Percentiles rank a stretch among this genome's conserved stretches.
phyloP scores from a whole-genome alignment of 2,888 invertebrate species.

The Clostera curtula region DNA sequence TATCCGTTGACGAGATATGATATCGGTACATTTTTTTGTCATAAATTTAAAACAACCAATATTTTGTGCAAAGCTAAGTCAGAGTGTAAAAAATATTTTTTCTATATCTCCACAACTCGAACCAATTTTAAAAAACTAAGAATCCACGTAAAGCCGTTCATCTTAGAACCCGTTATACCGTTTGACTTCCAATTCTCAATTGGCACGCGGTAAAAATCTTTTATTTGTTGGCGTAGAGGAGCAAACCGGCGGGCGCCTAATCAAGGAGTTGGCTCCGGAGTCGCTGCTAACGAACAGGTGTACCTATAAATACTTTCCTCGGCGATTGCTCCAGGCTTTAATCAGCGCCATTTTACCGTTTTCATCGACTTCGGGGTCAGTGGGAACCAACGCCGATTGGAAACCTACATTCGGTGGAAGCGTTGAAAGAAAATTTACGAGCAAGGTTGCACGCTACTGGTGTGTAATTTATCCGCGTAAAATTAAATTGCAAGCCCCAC shows the following conservation, averaged over 20 bases:
- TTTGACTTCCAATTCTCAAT: constrained; percentile 39
- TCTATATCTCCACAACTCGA: no score
- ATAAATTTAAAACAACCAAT: no score
- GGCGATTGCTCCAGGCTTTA: constrained; percentile 73
- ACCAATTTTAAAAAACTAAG: constrained; percentile 13
- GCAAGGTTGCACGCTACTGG: no score
- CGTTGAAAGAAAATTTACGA: constrained; percentile 54
- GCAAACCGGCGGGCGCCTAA: constrained; percentile 70
- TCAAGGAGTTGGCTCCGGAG: constrained; percentile 72
- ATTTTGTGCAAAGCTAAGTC: no score
- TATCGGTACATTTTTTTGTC: no score
- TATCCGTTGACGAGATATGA: no score
- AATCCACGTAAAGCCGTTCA: background rate
- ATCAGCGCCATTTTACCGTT: constrained; percentile 72
- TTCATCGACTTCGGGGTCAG: constrained; percentile 71
- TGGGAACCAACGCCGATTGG: constrained; percentile 63
- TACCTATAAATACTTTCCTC: constrained; percentile 73
- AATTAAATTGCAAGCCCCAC: no score
- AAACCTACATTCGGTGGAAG: constrained; percentile 61
- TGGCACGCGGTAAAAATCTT: constrained; percentile 55
- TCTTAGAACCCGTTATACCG: constrained; percentile 10
- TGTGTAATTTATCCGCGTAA: no score
- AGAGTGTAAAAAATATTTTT: no score
- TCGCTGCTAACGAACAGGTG: constrained; percentile 73
- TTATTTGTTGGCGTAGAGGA: constrained; percentile 64